phyloP scores from a whole-genome alignment of 2,888 invertebrate species.

The Icerya purchasi region DNA sequence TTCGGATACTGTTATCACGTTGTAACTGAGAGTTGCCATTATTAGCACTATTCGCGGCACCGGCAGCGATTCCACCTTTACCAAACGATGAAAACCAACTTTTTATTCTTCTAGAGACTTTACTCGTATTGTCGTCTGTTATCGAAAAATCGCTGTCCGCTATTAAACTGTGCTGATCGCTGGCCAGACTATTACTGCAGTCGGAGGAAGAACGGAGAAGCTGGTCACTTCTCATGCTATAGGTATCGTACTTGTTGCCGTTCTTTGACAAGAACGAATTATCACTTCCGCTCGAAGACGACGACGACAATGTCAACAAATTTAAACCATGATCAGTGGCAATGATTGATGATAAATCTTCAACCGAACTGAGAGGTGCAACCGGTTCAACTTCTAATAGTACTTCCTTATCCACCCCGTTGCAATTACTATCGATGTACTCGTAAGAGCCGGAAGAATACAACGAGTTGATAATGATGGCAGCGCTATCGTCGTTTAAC shows the following conservation, averaged over 20 bases:
- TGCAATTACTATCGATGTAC: neutral
- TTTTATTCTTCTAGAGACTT: slow-evolving; percentile 17
- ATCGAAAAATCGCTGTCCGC: slow-evolving; percentile 14
- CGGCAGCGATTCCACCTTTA: slow-evolving; percentile 21
- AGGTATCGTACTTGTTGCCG: too few relatives aligned
- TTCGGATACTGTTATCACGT: neutral
- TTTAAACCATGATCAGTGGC: neutral
- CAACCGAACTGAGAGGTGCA: too few relatives aligned
- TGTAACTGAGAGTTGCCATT: neutral
- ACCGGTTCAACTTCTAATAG: neutral
- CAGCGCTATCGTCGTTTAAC: too few relatives aligned
- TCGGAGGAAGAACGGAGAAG: too few relatives aligned
- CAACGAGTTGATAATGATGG: too few relatives aligned
- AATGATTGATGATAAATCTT: neutral
- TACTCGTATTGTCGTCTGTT: slow-evolving; percentile 15
- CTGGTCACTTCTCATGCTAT: too few relatives aligned
- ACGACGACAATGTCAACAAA: neutral
- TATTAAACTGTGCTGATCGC: too few relatives aligned
- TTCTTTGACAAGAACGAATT: neutral
- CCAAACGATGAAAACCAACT: slow-evolving; percentile 23
- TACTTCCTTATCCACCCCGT: neutral
- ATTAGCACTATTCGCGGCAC: too few relatives aligned
- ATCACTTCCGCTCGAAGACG: neutral
- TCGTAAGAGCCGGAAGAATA: neutral
- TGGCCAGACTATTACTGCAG: too few relatives aligned